Percentiles rank a stretch among this genome's conserved stretches.
These are phyloP conservation scores for Pachycephus smyrnensis DNA, from an alignment of 2,888 invertebrate genomes.

Conservation along the genomic window DNA sequence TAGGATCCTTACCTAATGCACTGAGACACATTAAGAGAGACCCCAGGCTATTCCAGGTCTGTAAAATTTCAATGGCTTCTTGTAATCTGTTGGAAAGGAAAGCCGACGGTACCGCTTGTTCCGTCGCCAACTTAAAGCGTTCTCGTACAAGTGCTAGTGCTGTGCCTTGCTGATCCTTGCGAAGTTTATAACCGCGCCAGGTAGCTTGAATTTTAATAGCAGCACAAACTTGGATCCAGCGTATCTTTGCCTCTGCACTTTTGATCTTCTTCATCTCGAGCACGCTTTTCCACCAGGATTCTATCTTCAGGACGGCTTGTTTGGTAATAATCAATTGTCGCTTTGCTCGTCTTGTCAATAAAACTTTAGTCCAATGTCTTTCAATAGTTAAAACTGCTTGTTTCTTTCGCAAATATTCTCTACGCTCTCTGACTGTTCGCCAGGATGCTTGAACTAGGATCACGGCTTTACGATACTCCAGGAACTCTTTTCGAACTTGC, in stretches of 20 bases:
- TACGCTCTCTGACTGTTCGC: conserved; percentile 57
- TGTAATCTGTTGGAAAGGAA: conserved; percentile 60
- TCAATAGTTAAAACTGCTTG: conserved; percentile 62
- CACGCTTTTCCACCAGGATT: conserved; percentile 35
- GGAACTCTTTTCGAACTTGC: conserved; percentile 46
- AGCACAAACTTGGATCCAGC: conserved; percentile 55
- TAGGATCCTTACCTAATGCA: conserved; percentile 57
- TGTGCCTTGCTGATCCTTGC: conserved; percentile 46
- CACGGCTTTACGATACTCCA: conserved; percentile 41
- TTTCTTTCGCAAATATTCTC: conserved; percentile 36
- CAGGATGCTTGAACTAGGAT: conserved; percentile 64
- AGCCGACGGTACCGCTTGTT: conserved; percentile 50
- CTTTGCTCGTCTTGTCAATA: conserved; percentile 5
- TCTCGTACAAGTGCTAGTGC: conserved; percentile 50
- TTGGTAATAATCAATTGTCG: neutral
- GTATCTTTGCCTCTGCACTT: conserved; percentile 37
- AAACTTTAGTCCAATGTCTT: conserved; percentile 42
- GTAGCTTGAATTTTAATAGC: conserved; percentile 75
- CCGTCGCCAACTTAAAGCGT: conserved; percentile 50
- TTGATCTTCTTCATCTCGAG: conserved; percentile 18
- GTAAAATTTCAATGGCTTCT: conserved; percentile 56
- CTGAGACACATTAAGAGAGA: conserved; percentile 64
- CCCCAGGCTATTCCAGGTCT: conserved; percentile 52
- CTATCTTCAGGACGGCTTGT: conserved; percentile 22
- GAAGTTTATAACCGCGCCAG: conserved; percentile 65